These are phyloP conservation scores for Eufriesea mexicana DNA, from an alignment of 1,140 invertebrate genomes.

Conservation along the genomic window DNA sequence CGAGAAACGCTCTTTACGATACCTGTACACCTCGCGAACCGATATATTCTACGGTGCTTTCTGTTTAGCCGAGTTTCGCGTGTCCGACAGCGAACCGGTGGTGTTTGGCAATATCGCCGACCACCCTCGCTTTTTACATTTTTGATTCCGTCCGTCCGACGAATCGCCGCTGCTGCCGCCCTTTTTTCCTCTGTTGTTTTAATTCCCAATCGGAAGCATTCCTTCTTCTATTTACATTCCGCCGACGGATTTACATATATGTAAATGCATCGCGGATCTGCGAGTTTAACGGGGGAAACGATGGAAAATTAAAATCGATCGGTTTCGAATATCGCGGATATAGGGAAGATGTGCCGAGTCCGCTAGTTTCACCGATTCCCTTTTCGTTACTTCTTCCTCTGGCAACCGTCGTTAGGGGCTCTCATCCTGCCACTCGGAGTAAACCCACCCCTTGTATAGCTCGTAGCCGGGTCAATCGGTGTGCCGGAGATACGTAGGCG, in stretches of 20 bases:
- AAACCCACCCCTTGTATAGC: background rate
- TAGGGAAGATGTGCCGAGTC: background rate
- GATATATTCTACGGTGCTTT: background rate
- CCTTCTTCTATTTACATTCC: slow-evolving; percentile 10
- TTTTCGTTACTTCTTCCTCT: background rate
- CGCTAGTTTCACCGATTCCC: no score
- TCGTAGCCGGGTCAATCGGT: background rate
- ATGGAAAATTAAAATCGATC: slow-evolving; percentile 30
- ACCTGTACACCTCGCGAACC: background rate
- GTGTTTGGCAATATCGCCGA: slow-evolving; percentile 12
- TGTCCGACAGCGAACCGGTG: background rate
- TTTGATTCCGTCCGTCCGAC: background rate
- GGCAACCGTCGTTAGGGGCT: no score
- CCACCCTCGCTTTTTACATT: slow-evolving; percentile 26
- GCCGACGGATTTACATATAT: slow-evolving; percentile 6
- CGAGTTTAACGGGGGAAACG: slow-evolving; percentile 1
- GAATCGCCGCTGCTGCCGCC: background rate
- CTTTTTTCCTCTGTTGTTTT: slow-evolving; percentile 9
- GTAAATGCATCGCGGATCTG: slow-evolving; percentile 6
- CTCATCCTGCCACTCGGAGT: background rate
- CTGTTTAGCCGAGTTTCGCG: background rate
- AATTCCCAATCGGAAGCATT: background rate
- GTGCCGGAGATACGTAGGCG: background rate
- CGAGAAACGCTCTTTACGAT: background rate
- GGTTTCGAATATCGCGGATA: background rate